Evolutionary conservation across 2,113 vertebrate species (phyloP).

Genomic region (Hippocampus barbouri): DNA sequence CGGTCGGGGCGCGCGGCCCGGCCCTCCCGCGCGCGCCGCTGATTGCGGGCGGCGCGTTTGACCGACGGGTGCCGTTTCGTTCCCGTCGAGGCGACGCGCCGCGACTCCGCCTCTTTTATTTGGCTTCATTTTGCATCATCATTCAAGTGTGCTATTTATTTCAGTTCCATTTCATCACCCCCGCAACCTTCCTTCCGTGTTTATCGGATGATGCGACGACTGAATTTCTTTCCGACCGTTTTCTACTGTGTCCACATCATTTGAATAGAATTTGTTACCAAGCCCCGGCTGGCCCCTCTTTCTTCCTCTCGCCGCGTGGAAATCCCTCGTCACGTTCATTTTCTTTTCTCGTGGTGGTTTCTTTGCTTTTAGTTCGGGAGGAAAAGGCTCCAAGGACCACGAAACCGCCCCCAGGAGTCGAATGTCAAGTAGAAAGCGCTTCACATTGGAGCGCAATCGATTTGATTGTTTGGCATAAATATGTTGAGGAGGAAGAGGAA

Average conservation of each 20-base stretch:
- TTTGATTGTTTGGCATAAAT: too few relatives aligned
- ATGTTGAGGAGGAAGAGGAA: too few relatives aligned
- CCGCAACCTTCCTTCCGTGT: not conserved
- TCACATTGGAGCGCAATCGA: too few relatives aligned
- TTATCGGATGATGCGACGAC: not conserved
- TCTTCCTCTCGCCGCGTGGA: not conserved
- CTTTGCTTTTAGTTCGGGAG: too few relatives aligned
- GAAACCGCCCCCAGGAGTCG: too few relatives aligned
- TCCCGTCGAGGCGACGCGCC: not conserved
- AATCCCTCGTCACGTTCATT: not conserved
- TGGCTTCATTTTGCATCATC: not conserved
- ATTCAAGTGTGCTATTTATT: not conserved
- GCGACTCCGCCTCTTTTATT: not conserved
- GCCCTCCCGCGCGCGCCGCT: not conserved
- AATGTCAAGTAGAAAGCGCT: too few relatives aligned
- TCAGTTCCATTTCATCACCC: not conserved
- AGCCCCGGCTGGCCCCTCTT: not conserved
- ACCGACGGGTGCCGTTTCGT: not conserved
- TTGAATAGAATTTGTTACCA: conserved; percentile 20
- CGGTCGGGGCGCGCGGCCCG: not conserved
- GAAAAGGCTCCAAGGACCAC: too few relatives aligned
- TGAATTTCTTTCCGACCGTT: not conserved
- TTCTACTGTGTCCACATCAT: conserved; percentile 11
- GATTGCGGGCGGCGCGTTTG: not conserved
- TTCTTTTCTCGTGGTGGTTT: not conserved